A percentile compares a stretch with the other conserved stretches of the same genome.
phyloP scores from a whole-genome alignment of 30 jellyfish, hydroid and myxozoan genomes.

The Pelagia noctiluca region DNA sequence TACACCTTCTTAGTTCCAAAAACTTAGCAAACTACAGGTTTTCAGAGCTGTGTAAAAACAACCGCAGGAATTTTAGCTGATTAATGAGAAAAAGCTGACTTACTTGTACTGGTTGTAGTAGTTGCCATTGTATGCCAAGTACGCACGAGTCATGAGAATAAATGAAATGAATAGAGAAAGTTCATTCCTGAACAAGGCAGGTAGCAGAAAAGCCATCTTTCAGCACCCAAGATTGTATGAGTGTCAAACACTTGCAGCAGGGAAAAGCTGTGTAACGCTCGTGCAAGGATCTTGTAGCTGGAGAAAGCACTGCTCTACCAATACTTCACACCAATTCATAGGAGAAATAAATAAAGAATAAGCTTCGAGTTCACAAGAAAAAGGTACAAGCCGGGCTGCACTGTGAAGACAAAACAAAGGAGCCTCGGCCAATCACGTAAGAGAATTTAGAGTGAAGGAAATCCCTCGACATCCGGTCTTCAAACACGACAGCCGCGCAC shows the following conservation, averaged over 20 bases:
- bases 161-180: background rate
- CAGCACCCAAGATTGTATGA: background rate
- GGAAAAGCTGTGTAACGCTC: no score
- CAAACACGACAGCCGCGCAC: conserved; percentile 30
- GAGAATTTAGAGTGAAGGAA: conserved; percentile 43
- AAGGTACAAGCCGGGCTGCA: background rate
- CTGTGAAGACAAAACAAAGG: conserved; percentile 37
- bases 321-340: no score
- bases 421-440: conserved; percentile 24
- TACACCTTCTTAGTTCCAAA: no score
- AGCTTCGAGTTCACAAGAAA: background rate
- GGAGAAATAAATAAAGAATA: background rate
- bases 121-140: conserved; percentile 9
- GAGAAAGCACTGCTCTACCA: no score
- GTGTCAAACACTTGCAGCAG: no score
- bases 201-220: background rate
- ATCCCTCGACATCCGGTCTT: conserved; percentile 69
- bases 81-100: background rate
- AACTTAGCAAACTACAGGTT: no score
- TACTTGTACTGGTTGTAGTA: conserved; percentile 20
- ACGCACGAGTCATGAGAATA: conserved; percentile 5
- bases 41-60: no score
- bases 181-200: background rate
- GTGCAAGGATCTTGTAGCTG: no score
- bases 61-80: background rate